These are phyloP conservation scores for Bostrychus sinensis DNA, from an alignment of 2,113 vertebrate species.

Conservation along the genomic window DNA sequence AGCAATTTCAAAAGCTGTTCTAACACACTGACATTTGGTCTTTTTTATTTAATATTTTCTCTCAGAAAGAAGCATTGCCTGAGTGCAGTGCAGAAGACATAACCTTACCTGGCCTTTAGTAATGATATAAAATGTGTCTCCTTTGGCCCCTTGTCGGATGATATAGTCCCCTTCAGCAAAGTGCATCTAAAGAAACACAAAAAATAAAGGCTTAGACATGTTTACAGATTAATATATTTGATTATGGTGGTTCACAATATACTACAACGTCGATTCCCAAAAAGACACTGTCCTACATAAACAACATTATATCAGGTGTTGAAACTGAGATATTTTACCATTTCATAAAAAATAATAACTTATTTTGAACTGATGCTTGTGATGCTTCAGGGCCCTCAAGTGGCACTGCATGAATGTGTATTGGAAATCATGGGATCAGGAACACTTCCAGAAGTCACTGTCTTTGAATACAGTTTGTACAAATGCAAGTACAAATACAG, in stretches of 20 bases:
- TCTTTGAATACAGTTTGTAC: no score
- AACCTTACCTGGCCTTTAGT: constrained; percentile 78
- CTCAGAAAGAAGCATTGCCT: constrained; percentile 21
- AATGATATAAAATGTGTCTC: constrained; percentile 80
- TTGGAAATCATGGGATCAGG: no score
- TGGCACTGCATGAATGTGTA: no score
- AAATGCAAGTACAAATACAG: no score
- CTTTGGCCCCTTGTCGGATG: constrained; percentile 71
- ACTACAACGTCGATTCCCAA: no score
- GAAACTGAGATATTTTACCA: no score
- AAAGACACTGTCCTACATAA: no score
- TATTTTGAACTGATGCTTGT: background rate
- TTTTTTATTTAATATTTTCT: constrained; percentile 13
- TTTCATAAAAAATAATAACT: no score
- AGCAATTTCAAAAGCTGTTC: constrained; percentile 16
- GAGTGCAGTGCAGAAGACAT: constrained; percentile 2
- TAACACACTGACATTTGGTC: constrained; percentile 36
- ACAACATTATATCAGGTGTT: no score
- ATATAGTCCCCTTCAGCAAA: constrained; percentile 77
- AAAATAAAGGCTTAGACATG: constrained; percentile 8
- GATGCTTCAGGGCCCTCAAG: no score
- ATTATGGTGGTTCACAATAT: no score
- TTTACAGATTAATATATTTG: constrained; percentile 17
- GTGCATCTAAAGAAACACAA: constrained; percentile 55
- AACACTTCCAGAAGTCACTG: no score